A percentile compares a stretch with the other conserved stretches of the same genome.
Evolutionary conservation across 2,797 vertebrate species (phyloP).

Genomic region (Cuniculus paca): DNA sequence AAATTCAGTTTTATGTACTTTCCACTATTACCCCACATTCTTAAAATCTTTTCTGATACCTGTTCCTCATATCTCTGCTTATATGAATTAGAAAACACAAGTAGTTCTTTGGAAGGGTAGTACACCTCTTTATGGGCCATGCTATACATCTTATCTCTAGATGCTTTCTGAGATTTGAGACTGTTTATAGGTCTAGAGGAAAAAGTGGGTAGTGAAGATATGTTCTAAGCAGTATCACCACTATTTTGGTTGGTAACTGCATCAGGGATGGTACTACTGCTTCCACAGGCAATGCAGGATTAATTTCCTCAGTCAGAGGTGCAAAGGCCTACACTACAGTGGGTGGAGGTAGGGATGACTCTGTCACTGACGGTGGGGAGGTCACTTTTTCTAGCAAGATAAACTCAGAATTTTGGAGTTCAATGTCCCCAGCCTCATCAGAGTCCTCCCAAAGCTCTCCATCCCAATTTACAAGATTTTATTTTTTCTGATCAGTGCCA

Average conservation of each 20-base stretch:
- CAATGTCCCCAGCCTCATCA: background rate
- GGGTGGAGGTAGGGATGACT: background rate
- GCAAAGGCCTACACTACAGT: background rate
- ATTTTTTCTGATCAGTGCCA: background rate
- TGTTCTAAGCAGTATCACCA: background rate
- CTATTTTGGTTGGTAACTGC: background rate
- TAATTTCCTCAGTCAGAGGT: background rate
- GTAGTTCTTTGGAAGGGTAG: background rate
- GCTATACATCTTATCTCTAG: background rate
- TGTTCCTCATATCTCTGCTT: background rate
- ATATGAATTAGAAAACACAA: background rate
- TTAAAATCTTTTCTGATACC: background rate
- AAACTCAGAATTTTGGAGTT: background rate
- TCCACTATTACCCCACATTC: background rate
- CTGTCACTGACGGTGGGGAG: background rate
- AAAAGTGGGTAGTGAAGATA: background rate
- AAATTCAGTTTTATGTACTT: background rate
- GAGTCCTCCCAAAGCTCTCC: background rate
- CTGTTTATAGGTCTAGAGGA: background rate
- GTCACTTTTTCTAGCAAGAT: background rate
- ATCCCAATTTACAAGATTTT: background rate
- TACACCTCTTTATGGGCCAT: background rate
- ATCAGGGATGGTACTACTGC: background rate
- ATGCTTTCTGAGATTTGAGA: background rate
- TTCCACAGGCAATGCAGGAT: background rate